A percentile compares a stretch with the other conserved stretches of the same genome.
phyloP scores from a whole-genome alignment of 2,888 invertebrate species.

The Alsophila aescularia region DNA sequence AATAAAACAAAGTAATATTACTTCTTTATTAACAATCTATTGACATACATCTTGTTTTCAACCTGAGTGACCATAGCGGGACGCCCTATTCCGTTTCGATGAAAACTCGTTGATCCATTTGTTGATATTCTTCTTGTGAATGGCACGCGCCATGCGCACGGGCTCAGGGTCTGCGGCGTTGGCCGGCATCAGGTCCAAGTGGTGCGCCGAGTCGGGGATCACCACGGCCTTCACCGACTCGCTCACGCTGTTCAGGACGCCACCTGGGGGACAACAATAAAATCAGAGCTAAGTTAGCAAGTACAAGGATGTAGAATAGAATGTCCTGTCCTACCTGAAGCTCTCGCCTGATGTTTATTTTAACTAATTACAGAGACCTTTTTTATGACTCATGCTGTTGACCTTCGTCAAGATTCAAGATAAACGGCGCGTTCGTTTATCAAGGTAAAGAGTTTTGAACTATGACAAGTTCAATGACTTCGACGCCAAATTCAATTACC shows the following conservation, averaged over 20 bases:
- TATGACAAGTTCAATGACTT: too few species aligned
- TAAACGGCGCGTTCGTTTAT: too few species aligned
- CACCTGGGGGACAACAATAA: constrained; percentile 63
- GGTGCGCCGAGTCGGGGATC: constrained; percentile 94
- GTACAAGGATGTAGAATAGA: too few species aligned
- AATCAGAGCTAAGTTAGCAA: too few species aligned
- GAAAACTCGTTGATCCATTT: constrained; percentile 81
- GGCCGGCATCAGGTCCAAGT: constrained; percentile 90
- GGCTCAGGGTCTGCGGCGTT: constrained; percentile 87
- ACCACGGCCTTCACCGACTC: constrained; percentile 87
- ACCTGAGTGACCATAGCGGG: neutral
- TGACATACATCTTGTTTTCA: neutral
- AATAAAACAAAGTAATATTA: too few species aligned
- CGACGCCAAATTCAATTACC: too few species aligned
- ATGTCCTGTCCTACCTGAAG: too few species aligned
- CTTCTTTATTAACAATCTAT: neutral
- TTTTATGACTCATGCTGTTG: too few species aligned
- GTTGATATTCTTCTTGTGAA: constrained; percentile 85
- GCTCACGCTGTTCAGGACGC: constrained; percentile 89
- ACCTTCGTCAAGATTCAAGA: too few species aligned
- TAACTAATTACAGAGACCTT: too few species aligned
- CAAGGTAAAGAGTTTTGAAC: too few species aligned
- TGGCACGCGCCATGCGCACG: constrained; percentile 85
- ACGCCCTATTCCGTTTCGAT: constrained; percentile 7
- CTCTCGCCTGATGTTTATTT: too few species aligned